A percentile compares a stretch with the other conserved stretches of the same genome.
These are phyloP conservation scores for Drosophila helvetica DNA, from an alignment of 2,888 invertebrate species.

Conservation along the genomic window DNA sequence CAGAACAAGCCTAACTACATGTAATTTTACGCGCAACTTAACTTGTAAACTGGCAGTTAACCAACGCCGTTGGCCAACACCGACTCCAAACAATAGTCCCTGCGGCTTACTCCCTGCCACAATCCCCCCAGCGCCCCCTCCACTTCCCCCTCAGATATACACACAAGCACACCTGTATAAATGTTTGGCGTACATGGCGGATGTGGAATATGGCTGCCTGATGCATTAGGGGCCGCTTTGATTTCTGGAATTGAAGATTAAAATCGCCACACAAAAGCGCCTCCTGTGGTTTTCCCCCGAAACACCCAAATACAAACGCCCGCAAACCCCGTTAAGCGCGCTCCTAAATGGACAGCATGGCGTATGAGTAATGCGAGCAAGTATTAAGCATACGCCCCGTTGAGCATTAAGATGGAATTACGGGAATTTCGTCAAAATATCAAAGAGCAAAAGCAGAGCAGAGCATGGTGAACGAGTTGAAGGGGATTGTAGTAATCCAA, in stretches of 20 bases:
- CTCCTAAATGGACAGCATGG: constrained; percentile 20
- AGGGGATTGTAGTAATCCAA: constrained; percentile 6
- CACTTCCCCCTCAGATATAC: background rate
- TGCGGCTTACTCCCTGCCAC: constrained; percentile 1
- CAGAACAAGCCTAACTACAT: constrained; percentile 75
- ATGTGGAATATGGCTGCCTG: constrained; percentile 63
- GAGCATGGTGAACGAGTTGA: constrained; percentile 14
- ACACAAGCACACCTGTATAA: constrained; percentile 37
- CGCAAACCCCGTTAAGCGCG: background rate
- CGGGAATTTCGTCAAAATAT: constrained; percentile 28
- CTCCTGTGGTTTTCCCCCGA: constrained; percentile 7
- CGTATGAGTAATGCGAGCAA: constrained; percentile 50
- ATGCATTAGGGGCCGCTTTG: constrained; percentile 57
- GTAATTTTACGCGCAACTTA: constrained; percentile 83
- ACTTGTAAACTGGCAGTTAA: constrained; percentile 65
- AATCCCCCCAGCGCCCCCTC: constrained; percentile 4
- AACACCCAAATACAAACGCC: background rate
- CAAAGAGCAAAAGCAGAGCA: constrained; percentile 22
- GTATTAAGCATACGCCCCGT: constrained; percentile 58
- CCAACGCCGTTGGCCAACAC: constrained; percentile 8
- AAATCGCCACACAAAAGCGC: constrained; percentile 49
- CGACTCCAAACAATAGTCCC: constrained; percentile 11
- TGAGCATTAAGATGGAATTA: constrained; percentile 44
- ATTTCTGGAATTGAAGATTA: constrained; percentile 69
- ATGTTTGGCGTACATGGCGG: constrained; percentile 73